These are phyloP conservation scores for Epirrita christyi DNA, from an alignment of 2,888 invertebrate species.

Conservation along the genomic window DNA sequence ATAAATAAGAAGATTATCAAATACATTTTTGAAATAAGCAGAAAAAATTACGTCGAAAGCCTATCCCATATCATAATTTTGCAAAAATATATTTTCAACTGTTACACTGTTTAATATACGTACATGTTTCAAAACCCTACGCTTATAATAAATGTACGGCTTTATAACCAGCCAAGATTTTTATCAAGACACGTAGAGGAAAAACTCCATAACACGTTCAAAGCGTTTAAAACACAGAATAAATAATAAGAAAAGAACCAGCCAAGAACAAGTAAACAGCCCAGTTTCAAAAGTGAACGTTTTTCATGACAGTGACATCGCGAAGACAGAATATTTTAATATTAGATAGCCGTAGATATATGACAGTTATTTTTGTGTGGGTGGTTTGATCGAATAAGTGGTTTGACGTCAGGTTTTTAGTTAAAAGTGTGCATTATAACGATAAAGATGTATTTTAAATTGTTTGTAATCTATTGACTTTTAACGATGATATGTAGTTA, in stretches of 20 bases:
- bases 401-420: slow-evolving; percentile 1
- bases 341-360: not conserved
- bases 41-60: too few species aligned
- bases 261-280: slow-evolving; percentile 11
- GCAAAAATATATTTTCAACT: too few species aligned
- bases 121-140: too few species aligned
- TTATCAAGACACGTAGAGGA: slow-evolving; percentile 21
- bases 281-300: slow-evolving; percentile 21
- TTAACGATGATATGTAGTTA: not conserved
- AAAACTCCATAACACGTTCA: slow-evolving; percentile 14
- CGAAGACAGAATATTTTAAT: slow-evolving; percentile 15
- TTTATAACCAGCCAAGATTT: slow-evolving; percentile 4
- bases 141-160: not conserved
- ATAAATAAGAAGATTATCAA: too few species aligned
- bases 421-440: not conserved
- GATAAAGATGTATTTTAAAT: not conserved
- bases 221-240: slow-evolving; percentile 7
- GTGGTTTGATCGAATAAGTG: slow-evolving; percentile 8
- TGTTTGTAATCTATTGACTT: not conserved
- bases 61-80: too few species aligned
- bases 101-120: too few species aligned
- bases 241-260: not conserved
- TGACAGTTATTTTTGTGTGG: slow-evolving; percentile 15
- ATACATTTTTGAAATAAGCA: too few species aligned
- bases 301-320: slow-evolving; percentile 19